Base-by-base conservation (phyloP, 2,113 vertebrate species). In the Zosterops hypoxanthus region DNA sequence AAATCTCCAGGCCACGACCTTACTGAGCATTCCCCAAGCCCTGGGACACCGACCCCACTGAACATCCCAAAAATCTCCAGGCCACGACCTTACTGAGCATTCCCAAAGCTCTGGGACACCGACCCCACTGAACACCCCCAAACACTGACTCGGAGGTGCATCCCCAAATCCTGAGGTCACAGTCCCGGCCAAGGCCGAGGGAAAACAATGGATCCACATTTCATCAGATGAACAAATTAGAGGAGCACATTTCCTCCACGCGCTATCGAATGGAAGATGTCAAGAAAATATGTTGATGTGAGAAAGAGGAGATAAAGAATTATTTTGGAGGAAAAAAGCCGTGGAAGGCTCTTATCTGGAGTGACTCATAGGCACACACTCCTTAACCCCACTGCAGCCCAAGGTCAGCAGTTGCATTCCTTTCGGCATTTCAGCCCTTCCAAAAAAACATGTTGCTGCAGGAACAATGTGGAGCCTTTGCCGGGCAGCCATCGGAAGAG, bases 311-410 rank as follows among this genome's bases (percentile, higher is more conserved):
- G 97, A 97, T 97, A 97, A 97, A 86, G 94, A 94, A 97, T 95
- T 97, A 97, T 97, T 97, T 97, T 91, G 92, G 95, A 96, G 93
- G 87, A 82, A 90, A 89, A 92, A 94, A 94, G 85, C 93, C 18
- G 33, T 94, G 97, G 84, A 97, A 96, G 94, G 93, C 84, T 90
- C 94, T 97, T 97, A 97, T 97, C 97, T 81, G 93, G 71, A 94
- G 88, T 97, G 97, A 97, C 94, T 97, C 97, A 97, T 56, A 96
- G 87, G 94, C 92, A 88, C 92, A 97, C 97, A 97, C 96, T 97
- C 97, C 97, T 97, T 97, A 97, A 97, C 97, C 97, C 96, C 94
- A 95, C 91, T 94, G 96, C 96, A 91, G 95, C 96, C 95, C 97
- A 97, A 97, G 97, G 97, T 97, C 97, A 97, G 96, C 92, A 55